Base-by-base conservation (phyloP, 1,140 invertebrate species). In the Drosophila oshimai region DNA sequence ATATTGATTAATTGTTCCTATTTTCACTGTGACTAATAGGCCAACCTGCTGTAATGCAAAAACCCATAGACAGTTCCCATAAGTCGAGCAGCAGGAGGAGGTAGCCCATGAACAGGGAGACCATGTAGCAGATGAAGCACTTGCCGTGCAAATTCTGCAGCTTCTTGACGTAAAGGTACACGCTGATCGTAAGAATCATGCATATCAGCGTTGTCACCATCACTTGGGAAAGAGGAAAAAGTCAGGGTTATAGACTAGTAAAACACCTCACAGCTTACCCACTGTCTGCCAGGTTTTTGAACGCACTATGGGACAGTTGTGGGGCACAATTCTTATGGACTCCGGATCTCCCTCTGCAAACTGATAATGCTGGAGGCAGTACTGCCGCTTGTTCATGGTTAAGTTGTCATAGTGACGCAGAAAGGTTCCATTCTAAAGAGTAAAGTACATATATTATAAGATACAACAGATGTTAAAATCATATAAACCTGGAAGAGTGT, bases 61-160 rank as follows among this genome's bases (percentile, higher is more conserved):
- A 24, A 7, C 0, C 0, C 0, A 5, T 0, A 2, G 12, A 22
- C 2, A 46, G 7, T 0, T 34, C 2, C 24, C 24, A 41, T 18
- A 42, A 3, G 94, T 79, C 68, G 93, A n/a, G 93, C 89, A 39
- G 92, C 4, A 95, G 86, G 17, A 93, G 92, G 0, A 92, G 75
- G 75, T 94, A 96, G 0, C 93, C 93, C 1, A 93, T 60, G 13
- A 94, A 89, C 0, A 96, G 90, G 1, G 93, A 92, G 1, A 91
- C 83, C 9, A 95, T 93, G 77, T 96, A 95, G 64, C 93, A 94
- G 93, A 96, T 94, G 0, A 96, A 90, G 2, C 94, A 94, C 83
- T 94, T 93, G 1, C 95, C 95, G 65, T 96, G 95, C 0, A 96
- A 90, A 86, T 95, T 96, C 12, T 93, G 81, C 7, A 95, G 86